A percentile compares a stretch with the other conserved stretches of the same genome.
phyloP scores from a whole-genome alignment of 1,140 invertebrate species.

The Riptortus pedestris region DNA sequence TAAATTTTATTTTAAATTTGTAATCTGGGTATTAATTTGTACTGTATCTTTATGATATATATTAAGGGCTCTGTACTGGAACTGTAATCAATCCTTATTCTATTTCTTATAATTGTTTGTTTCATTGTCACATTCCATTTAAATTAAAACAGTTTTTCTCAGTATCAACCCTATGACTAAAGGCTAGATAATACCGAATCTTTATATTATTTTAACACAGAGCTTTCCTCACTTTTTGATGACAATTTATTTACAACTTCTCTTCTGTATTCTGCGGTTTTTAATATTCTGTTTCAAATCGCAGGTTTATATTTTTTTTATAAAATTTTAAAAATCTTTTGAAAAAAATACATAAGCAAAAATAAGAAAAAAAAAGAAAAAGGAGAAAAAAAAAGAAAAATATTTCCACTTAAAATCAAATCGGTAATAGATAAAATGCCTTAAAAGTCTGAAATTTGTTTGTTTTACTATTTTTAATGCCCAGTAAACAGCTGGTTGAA shows the following conservation, averaged over 20 bases:
- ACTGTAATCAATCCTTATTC: too few relatives aligned
- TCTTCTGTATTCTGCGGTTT: not conserved
- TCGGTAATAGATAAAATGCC: not conserved
- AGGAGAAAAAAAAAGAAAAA: slow-evolving; percentile 6
- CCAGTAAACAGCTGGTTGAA: slow-evolving; percentile 13
- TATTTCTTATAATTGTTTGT: too few relatives aligned
- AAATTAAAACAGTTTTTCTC: not conserved
- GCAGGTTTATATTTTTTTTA: slow-evolving; percentile 13
- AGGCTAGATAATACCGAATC: not conserved
- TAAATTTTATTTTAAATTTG: too few relatives aligned
- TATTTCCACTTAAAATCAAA: not conserved
- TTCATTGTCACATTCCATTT: not conserved
- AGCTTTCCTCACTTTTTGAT: not conserved
- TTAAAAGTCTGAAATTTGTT: not conserved
- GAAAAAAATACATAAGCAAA: too few relatives aligned
- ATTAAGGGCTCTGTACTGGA: too few relatives aligned
- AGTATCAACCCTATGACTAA: not conserved
- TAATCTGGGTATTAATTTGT: too few relatives aligned
- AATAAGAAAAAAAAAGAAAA: slow-evolving; percentile 2
- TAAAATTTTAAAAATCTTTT: not conserved
- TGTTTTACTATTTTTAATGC: slow-evolving; percentile 5
- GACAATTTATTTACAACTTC: not conserved
- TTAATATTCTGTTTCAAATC: not conserved
- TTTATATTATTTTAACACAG: not conserved
- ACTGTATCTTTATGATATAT: too few relatives aligned